Conservation (phyloP, 2,113 vertebrate species). For the Ranitomeya imitator region DNA sequence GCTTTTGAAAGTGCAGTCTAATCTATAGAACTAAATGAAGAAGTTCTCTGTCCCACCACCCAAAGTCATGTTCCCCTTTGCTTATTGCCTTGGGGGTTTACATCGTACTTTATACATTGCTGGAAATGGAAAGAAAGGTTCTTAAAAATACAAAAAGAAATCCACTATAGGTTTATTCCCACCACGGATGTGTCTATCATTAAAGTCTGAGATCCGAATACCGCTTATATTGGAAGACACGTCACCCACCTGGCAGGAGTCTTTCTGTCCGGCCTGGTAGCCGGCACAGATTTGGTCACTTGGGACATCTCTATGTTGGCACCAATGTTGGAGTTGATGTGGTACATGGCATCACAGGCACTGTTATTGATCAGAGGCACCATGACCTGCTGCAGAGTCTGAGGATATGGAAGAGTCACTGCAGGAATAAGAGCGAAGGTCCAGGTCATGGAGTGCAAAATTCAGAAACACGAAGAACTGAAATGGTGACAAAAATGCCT, state of each 20-base stretch:
- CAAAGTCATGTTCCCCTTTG: too few species aligned
- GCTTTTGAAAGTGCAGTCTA: too few species aligned
- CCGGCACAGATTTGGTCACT: constrained; percentile 49
- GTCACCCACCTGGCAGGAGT: constrained; percentile 56
- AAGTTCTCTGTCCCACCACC: too few species aligned
- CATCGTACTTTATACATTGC: too few species aligned
- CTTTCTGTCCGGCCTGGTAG: constrained; percentile 51
- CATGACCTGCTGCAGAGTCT: background rate
- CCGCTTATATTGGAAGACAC: too few species aligned
- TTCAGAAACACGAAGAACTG: background rate
- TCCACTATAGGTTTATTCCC: too few species aligned
- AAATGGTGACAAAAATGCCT: background rate
- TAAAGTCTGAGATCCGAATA: too few species aligned
- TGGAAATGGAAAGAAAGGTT: too few species aligned
- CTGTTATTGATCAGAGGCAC: constrained; percentile 48
- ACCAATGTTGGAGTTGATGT: background rate
- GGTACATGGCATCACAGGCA: constrained; percentile 53
- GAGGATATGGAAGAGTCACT: constrained; percentile 29
- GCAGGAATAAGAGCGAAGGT: background rate
- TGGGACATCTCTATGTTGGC: background rate
- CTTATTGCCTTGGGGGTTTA: too few species aligned
- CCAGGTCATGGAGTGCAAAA: background rate
- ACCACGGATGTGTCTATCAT: too few species aligned
- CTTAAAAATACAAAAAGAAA: too few species aligned
- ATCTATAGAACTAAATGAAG: too few species aligned